phyloP scores from a whole-genome alignment of 2,113 vertebrate genomes.

The Apodemus sylvaticus region DNA sequence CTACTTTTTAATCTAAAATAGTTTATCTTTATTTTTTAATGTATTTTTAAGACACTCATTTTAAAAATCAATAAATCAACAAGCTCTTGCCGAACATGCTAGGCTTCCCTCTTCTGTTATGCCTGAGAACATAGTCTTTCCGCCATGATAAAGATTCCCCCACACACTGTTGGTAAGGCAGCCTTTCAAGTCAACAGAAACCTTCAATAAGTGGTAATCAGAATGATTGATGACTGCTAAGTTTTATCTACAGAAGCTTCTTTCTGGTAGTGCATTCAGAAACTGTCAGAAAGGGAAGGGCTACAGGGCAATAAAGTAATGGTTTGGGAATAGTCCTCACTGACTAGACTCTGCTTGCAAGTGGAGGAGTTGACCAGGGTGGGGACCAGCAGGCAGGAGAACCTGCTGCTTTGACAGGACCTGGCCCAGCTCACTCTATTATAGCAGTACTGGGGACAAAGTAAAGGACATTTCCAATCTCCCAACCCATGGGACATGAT shows the following conservation, averaged over 20 bases:
- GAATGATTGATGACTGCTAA: conserved; percentile 14
- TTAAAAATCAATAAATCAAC: conserved; percentile 22
- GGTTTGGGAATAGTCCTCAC: neutral
- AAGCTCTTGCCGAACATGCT: neutral
- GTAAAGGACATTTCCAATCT: neutral
- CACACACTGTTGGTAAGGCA: neutral
- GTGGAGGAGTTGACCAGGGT: neutral
- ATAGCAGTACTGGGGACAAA: neutral
- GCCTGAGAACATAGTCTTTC: neutral
- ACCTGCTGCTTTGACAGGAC: neutral
- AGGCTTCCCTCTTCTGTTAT: neutral
- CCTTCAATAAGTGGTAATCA: neutral
- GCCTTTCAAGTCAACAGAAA: neutral
- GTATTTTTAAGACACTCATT: neutral
- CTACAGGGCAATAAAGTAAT: neutral
- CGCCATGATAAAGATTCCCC: neutral
- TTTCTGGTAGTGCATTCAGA: neutral
- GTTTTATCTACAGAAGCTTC: neutral
- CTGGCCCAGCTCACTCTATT: neutral
- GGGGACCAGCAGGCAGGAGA: neutral
- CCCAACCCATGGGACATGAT: neutral
- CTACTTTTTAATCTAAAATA: neutral
- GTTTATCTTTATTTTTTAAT: neutral
- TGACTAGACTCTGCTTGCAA: neutral
- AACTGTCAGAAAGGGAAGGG: neutral